Evolutionary conservation across 2,113 vertebrate genomes (phyloP).

Genomic region (Gymnogyps californianus): DNA sequence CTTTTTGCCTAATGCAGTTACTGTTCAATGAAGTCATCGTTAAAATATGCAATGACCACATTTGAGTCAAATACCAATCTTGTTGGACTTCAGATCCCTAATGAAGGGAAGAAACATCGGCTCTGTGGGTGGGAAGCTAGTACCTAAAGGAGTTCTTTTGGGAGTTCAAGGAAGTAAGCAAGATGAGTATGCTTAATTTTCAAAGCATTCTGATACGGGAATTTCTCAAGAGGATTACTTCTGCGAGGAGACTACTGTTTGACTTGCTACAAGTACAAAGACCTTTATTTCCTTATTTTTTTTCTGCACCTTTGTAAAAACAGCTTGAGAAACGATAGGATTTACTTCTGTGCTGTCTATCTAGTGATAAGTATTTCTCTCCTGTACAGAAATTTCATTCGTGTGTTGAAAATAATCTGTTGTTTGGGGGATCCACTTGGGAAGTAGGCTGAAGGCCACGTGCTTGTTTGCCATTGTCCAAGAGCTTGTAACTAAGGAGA

Average conservation of each 20-base stretch:
- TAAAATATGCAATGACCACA: constrained; percentile 23
- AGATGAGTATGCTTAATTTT: neutral
- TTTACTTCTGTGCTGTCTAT: neutral
- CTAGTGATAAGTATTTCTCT: neutral
- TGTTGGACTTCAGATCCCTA: neutral
- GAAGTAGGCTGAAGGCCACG: neutral
- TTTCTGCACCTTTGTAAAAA: neutral
- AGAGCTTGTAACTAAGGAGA: neutral
- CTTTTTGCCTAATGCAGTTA: neutral
- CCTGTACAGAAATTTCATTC: neutral
- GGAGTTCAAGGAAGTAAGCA: neutral
- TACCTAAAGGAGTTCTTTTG: neutral
- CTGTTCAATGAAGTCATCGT: constrained; percentile 12
- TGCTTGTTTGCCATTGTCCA: neutral
- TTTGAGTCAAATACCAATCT: constrained; percentile 8
- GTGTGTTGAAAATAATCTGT: neutral
- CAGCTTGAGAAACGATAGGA: neutral
- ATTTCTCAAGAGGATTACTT: neutral
- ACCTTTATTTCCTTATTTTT: neutral
- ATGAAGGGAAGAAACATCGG: constrained; percentile 7
- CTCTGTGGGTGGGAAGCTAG: neutral
- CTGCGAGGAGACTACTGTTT: neutral
- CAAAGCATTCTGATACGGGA: fast-evolving
- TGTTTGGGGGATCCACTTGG: neutral
- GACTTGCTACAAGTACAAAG: neutral